Base-by-base conservation (phyloP, 2,888 invertebrate species). In the Meghimatium bilineatum region DNA sequence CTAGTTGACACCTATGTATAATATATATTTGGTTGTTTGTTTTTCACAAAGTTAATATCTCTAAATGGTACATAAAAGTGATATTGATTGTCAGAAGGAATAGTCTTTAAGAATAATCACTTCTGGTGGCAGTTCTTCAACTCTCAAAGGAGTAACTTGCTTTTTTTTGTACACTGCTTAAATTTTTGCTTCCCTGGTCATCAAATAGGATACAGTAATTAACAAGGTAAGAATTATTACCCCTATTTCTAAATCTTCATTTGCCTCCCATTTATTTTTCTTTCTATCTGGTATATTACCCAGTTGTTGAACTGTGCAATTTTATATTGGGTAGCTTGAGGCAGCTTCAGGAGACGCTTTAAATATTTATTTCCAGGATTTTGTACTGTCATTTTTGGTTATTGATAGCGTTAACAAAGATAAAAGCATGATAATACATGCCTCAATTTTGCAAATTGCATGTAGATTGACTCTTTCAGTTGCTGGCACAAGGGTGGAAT, bases 161-260 rank as follows among this genome's bases (percentile, higher is more conserved):
- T 63, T 1, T 76, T 75, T 75, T 78, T n/a, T 80, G 60, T 72
- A 26, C 71, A 60, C 72, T 72, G 36, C 75, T 75, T 82, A 74
- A 82, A 60, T 67, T 75, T 49, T 66, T 82, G 76, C 77, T 32
- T 60, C 36, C 78, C 67, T 85, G 83, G 69, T 84, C 77, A 77
- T 71, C 85, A 81, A 81, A 75, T 87, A 90, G 90, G 90, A 90
- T 81, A 90, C 90, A 76, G 86, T 87, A 80, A 89, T 85, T 74
- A 86, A 90, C 85, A 90, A 90, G 90, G 90, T 90, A 90, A 89
- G 88, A 71, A 34, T 34, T 66, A 36, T 29, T 44, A 36, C 78
- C 38, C 49, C 29, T 72, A n/a, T 26, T 56, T 34, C 56, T 34
- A 14, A 44, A 8, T 12, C 12, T 44, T n/a, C n/a, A 5, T 44